phyloP scores from a whole-genome alignment of 2,113 vertebrate species.

The Anolis sagrei region DNA sequence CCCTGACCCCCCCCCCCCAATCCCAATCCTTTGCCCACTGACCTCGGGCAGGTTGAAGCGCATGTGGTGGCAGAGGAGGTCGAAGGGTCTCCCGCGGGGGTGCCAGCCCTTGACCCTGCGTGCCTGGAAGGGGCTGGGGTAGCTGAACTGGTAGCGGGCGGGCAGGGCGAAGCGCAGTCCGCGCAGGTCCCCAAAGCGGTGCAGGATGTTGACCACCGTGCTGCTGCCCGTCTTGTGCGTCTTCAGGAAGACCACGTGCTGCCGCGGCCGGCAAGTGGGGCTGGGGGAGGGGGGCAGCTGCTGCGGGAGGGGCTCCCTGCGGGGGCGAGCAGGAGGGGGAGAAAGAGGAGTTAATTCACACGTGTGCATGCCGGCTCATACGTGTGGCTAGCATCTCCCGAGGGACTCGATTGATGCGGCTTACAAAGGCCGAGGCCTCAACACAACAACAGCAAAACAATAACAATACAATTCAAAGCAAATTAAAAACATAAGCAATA shows the following conservation, averaged over 20 bases:
- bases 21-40: not conserved
- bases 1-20: not conserved
- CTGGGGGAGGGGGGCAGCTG: not conserved
- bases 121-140: conserved; percentile 86
- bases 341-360: not conserved
- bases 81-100: conserved; percentile 75
- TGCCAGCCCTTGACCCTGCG: conserved; percentile 86
- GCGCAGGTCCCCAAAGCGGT: conserved; percentile 86
- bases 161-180: conserved; percentile 87
- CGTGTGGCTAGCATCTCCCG: no score
- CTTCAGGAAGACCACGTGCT: conserved; percentile 90
- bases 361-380: no score
- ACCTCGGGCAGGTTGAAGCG: conserved; percentile 89
- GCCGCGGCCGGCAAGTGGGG: conserved; percentile 70
- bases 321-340: not conserved
- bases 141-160: conserved; percentile 88
- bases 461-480: no score
- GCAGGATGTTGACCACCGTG: conserved; percentile 90
- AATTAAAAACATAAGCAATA: no score
- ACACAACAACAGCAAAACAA: no score
- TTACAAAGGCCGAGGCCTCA: no score
- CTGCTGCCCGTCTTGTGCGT: conserved; percentile 95
- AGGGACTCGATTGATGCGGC: no score
- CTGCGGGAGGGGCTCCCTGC: not conserved
- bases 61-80: conserved; percentile 94